phyloP scores from a whole-genome alignment of 2,888 invertebrate genomes.

The Orthonevra nobilis region DNA sequence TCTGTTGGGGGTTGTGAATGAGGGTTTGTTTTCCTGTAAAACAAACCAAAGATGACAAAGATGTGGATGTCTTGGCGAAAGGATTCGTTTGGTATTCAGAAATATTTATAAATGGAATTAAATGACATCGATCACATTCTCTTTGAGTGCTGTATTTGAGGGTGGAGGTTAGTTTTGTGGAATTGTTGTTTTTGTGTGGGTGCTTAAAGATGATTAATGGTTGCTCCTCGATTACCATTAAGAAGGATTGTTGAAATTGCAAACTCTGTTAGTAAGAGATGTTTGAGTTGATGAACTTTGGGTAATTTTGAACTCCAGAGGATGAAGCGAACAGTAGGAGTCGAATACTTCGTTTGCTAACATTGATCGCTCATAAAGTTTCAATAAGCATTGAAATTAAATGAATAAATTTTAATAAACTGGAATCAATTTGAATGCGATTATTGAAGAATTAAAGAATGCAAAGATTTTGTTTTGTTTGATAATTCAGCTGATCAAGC shows the following conservation, averaged over 20 bases:
- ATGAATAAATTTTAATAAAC: too few relatives aligned
- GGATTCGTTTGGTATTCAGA: slow-evolving; percentile 32
- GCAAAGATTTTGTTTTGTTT: too few relatives aligned
- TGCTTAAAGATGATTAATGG: slow-evolving; percentile 10
- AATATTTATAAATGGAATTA: slow-evolving; percentile 48
- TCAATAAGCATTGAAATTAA: too few relatives aligned
- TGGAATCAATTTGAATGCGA: too few relatives aligned
- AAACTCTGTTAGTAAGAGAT: background rate
- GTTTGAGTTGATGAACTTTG: slow-evolving; percentile 13
- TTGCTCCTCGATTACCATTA: background rate
- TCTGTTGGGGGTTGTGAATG: background rate
- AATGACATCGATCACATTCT: slow-evolving; percentile 56
- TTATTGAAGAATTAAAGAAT: too few relatives aligned
- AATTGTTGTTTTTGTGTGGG: background rate
- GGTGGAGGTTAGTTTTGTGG: slow-evolving; percentile 18
- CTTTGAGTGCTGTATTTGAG: background rate
- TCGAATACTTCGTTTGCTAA: too few relatives aligned
- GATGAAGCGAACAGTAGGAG: background rate
- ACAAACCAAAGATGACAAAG: slow-evolving; percentile 1
- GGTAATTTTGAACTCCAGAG: background rate
- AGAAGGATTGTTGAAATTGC: background rate
- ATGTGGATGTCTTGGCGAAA: slow-evolving; percentile 9
- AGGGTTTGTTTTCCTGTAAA: too few relatives aligned
- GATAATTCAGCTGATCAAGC: too few relatives aligned
- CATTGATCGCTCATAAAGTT: too few relatives aligned